Conservation (phyloP, 1,140 invertebrate genomes). For the Caenorhabditis tropicalis region DNA sequence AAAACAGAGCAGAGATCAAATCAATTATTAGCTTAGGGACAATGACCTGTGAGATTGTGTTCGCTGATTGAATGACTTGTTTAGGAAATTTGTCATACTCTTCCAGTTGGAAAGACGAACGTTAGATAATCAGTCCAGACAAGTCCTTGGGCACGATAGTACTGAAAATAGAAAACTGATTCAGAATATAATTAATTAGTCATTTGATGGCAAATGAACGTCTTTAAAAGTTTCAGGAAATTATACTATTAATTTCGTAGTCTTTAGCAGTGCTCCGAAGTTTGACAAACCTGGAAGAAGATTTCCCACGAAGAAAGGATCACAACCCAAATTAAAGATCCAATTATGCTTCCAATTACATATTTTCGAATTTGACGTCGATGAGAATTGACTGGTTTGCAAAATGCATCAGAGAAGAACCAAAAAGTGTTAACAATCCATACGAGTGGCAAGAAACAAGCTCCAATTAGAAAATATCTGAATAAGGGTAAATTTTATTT, state of each 20-base stretch:
- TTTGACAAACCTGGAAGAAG: not conserved
- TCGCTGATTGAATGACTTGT: not conserved
- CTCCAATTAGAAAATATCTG: slow-evolving; percentile 23
- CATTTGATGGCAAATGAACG: no score
- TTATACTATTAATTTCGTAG: no score
- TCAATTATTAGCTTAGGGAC: no score
- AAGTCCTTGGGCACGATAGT: slow-evolving; percentile 12
- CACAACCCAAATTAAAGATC: not conserved
- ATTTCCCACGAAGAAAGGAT: not conserved
- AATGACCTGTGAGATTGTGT: not conserved
- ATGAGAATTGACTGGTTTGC: slow-evolving; percentile 6
- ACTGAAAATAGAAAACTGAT: not conserved
- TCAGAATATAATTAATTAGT: no score
- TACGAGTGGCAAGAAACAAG: slow-evolving; percentile 22
- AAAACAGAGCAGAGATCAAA: not conserved
- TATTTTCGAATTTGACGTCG: slow-evolving; percentile 27
- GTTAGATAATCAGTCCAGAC: slow-evolving; percentile 20
- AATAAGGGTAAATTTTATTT: not conserved
- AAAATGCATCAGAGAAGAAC: slow-evolving; percentile 28
- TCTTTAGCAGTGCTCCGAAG: not conserved
- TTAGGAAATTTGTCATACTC: not conserved
- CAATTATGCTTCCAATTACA: slow-evolving; percentile 13
- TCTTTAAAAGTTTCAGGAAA: no score
- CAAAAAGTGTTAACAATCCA: slow-evolving; percentile 25
- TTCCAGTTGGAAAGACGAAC: slow-evolving; percentile 6